Conservation (phyloP, 1,140 invertebrate species). For the Archegozetes longisetosus region DNA sequence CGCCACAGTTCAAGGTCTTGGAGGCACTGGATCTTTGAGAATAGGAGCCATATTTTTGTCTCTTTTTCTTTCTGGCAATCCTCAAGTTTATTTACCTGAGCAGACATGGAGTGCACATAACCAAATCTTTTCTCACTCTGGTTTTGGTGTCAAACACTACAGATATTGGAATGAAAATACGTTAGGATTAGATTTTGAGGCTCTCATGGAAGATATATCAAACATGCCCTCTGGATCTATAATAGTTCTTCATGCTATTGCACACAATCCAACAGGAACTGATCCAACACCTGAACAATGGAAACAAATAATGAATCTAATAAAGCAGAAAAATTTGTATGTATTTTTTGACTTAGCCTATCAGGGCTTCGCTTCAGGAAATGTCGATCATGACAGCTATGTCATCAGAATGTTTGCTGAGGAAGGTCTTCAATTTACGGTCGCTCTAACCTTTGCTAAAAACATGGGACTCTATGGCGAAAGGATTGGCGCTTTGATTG, state of each 20-base stretch:
- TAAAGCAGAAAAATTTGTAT: constrained; percentile 62
- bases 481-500: constrained; percentile 70
- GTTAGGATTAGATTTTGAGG: constrained; percentile 62
- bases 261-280: constrained; percentile 91
- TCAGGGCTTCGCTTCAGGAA: constrained; percentile 91
- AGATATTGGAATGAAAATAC: constrained; percentile 76
- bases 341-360: constrained; percentile 93
- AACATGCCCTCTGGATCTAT: constrained; percentile 69
- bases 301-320: constrained; percentile 59
- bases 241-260: constrained; percentile 84
- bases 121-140: constrained; percentile 67
- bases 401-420: constrained; percentile 69
- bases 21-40: constrained; percentile 32
- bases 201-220: constrained; percentile 53
- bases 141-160: constrained; percentile 66
- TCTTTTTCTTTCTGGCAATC: background rate
- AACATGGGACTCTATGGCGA: constrained; percentile 96
- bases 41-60: constrained; percentile 27
- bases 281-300: constrained; percentile 74
- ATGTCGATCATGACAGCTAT: constrained; percentile 77
- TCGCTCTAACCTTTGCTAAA: constrained; percentile 94
- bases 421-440: constrained; percentile 70
- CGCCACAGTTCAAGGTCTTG: background rate
- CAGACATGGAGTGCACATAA: constrained; percentile 38
- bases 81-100: background rate